Percentiles rank a stretch among this genome's conserved stretches.
phyloP scores from a whole-genome alignment of 2,888 invertebrate species.

The Therioaphis trifolii region DNA sequence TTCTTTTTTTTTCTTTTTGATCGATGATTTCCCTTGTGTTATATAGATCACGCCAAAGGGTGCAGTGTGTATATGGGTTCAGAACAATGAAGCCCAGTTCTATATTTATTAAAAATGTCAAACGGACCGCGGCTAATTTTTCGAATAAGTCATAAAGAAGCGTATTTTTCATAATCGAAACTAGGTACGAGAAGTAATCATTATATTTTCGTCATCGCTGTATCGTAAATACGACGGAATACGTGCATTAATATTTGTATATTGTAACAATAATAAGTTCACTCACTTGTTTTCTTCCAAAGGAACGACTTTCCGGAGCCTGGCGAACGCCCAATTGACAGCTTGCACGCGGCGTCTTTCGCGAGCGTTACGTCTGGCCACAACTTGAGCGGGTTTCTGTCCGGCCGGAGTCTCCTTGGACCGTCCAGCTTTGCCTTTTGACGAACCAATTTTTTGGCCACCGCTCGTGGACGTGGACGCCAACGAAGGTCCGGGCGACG shows the following conservation, averaged over 20 bases:
- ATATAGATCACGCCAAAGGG: neutral
- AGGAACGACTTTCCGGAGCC: slow-evolving; percentile 74
- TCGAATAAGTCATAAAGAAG: no score
- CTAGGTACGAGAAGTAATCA: no score
- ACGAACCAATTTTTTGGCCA: slow-evolving; percentile 28
- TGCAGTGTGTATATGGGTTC: neutral
- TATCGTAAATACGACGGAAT: no score
- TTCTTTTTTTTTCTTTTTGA: neutral
- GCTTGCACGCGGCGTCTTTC: slow-evolving; percentile 76
- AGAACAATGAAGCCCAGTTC: neutral
- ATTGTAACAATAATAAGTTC: neutral
- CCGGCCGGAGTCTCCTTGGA: slow-evolving; percentile 63
- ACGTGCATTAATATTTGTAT: neutral
- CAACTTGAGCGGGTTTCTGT: slow-evolving; percentile 64
- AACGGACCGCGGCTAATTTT: neutral
- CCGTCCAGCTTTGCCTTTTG: slow-evolving; percentile 54
- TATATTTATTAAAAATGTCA: neutral
- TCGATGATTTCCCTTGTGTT: neutral
- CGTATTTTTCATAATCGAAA: no score
- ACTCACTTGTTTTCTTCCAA: slow-evolving; percentile 67
- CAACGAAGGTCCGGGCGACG: slow-evolving; percentile 53
- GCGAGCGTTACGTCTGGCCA: slow-evolving; percentile 72
- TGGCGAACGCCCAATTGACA: slow-evolving; percentile 75
- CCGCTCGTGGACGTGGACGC: slow-evolving; percentile 52
- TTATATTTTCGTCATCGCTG: no score